Percentiles rank a stretch among this genome's conserved stretches.
These are phyloP conservation scores for Salarias fasciatus DNA, from an alignment of 2,797 vertebrate genomes.

Conservation along the genomic window DNA sequence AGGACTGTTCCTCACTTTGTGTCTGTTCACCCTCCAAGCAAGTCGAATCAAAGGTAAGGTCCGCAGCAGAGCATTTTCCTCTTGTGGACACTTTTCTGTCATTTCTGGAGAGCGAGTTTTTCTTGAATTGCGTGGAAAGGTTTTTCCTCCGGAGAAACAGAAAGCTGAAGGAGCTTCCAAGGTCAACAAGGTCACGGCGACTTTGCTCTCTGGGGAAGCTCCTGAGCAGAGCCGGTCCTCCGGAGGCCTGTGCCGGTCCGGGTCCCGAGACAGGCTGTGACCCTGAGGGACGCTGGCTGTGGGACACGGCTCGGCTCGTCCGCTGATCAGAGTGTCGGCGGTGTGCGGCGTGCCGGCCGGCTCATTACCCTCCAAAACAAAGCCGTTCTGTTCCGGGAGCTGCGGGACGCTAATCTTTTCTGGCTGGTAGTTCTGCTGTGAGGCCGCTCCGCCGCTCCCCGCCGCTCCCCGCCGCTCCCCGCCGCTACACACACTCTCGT, in stretches of 20 bases:
- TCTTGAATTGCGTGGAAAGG: neutral
- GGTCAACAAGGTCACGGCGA: constrained; percentile 19
- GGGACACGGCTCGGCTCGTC: no score
- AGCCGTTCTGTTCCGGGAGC: constrained; percentile 81
- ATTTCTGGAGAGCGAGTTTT: no score
- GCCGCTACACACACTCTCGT: constrained; percentile 45
- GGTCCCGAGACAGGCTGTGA: no score
- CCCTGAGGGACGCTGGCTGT: no score
- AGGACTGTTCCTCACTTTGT: constrained; percentile 86
- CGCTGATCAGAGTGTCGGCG: no score
- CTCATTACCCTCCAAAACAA: constrained; percentile 84
- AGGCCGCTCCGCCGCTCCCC: constrained; percentile 44
- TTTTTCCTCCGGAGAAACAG: constrained; percentile 10
- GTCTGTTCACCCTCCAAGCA: constrained; percentile 88
- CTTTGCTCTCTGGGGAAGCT: constrained; percentile 1
- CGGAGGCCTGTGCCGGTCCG: no score
- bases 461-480: constrained; percentile 29
- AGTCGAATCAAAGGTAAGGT: constrained; percentile 90
- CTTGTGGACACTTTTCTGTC: no score
- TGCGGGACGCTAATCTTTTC: constrained; percentile 84
- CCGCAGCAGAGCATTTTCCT: neutral
- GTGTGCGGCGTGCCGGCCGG: constrained; percentile 66
- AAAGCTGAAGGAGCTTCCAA: constrained; percentile 11
- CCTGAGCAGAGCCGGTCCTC: no score
- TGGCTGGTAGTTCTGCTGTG: constrained; percentile 81